Evolutionary conservation across 1,140 invertebrate species (phyloP).

Genomic region (Diachasmimorpha longicaudata): DNA sequence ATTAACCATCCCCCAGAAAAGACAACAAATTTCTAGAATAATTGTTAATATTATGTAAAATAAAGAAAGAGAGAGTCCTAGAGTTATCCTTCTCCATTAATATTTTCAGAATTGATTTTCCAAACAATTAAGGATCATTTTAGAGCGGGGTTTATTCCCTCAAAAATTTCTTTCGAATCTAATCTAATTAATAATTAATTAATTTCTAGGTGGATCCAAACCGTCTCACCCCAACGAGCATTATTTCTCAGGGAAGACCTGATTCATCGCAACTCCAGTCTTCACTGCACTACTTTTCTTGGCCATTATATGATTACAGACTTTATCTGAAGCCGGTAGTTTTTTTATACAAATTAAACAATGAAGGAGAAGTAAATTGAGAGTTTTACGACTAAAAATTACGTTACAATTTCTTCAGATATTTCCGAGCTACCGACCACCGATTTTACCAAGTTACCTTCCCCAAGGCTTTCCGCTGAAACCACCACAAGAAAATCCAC

Average conservation of each 20-base stretch:
- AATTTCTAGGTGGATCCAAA: conserved; percentile 3
- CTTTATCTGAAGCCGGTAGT: conserved; percentile 39
- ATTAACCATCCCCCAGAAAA: too few relatives aligned
- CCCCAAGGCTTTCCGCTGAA: too few relatives aligned
- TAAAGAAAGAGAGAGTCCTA: background rate
- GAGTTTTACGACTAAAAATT: too few relatives aligned
- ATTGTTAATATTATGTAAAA: background rate
- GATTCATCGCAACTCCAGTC: conserved; percentile 28
- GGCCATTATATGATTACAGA: conserved; percentile 37
- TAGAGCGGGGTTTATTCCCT: too few relatives aligned
- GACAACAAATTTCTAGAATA: too few relatives aligned
- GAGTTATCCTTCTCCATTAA: background rate
- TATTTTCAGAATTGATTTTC: background rate
- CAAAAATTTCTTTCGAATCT: too few relatives aligned
- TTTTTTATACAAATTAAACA: background rate
- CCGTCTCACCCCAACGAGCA: conserved; percentile 5
- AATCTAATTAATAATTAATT: background rate
- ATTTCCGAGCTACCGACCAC: too few relatives aligned
- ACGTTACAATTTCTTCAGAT: too few relatives aligned
- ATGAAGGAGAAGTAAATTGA: too few relatives aligned
- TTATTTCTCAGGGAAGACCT: conserved; percentile 28
- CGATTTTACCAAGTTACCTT: too few relatives aligned
- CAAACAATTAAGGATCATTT: too few relatives aligned
- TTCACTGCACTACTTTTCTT: conserved; percentile 34
- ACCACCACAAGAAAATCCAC: too few relatives aligned